Evolutionary conservation across 1,140 invertebrate genomes (phyloP), one percentile per base, ranked within the genome.

Genomic region (Tetramorium alpestre): DNA sequence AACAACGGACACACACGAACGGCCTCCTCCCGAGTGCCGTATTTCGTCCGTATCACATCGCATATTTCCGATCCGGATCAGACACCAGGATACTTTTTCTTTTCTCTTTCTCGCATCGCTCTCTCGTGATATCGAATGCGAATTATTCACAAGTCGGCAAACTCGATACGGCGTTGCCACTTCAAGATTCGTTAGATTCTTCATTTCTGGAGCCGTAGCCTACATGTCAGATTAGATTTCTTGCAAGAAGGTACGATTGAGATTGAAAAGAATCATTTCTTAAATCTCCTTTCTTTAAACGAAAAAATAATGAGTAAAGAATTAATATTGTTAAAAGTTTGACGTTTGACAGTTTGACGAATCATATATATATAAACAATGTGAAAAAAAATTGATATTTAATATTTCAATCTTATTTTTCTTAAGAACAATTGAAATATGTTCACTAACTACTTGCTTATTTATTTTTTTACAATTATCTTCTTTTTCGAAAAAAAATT

Each of bases 11-110:
- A 25, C n/a, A 22, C 54, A 33, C 67, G 47, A 72, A 56, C 54
- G 22, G 38, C 6, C 67, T 60, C 69, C 18, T 25, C 65, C 64
- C 38, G 18, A 25, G 41, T 65, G n/a, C 58, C 47, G 11, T 13
- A 44, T 78, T 65, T 78, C 60, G 22, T 65, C 58, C 28, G 54
- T 77, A 67, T 78, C 41, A 16, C 33, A 49, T 77, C 58, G 47
- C 33, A 38, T 7, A 85, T 78, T 85, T 56, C 38, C 72, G 56
- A 81, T 73, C 67, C 18, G 41, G 44, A 47, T 47, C 54, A 47
- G 22, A 72, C 47, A 64, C 49, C 22, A 16, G 1, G 41, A 18
- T n/a, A 38, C 18, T 60, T 38, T 41, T 65, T 54, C 11, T 73
- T 69, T 33, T 81, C 44, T 38, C 3, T 5, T 3, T 44, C 3